These are phyloP conservation scores for Lumbricus terrestris DNA, from an alignment of 2,888 invertebrate genomes.

Conservation along the genomic window DNA sequence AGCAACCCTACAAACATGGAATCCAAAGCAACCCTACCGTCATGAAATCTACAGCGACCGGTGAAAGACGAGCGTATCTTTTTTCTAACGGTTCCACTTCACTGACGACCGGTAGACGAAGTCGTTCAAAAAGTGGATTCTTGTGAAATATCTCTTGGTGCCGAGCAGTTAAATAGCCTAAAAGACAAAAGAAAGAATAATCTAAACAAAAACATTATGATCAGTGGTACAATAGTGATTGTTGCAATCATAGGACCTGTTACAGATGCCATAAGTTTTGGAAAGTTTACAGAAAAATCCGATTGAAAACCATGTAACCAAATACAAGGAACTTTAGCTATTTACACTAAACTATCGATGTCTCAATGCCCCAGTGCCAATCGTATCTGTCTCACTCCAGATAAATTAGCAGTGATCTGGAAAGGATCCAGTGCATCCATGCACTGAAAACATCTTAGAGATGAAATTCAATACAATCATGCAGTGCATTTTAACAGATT, in stretches of 20 bases:
- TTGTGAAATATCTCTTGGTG: slow-evolving; percentile 58
- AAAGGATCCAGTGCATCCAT: not conserved
- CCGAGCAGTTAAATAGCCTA: slow-evolving; percentile 55
- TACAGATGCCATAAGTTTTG: no score
- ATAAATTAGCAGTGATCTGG: not conserved
- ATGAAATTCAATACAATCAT: not conserved
- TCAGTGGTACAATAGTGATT: no score
- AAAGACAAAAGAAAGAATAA: not conserved
- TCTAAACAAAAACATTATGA: no score
- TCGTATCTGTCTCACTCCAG: not conserved
- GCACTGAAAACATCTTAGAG: not conserved
- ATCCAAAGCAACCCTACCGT: no score
- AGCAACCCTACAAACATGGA: no score
- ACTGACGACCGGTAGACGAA: slow-evolving; percentile 56
- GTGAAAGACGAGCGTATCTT: slow-evolving; percentile 51
- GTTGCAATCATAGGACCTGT: no score
- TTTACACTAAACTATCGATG: not conserved
- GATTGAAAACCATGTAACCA: not conserved
- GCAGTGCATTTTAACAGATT: not conserved
- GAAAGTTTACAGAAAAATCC: not conserved
- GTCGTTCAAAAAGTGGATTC: slow-evolving; percentile 58
- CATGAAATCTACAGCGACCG: slow-evolving; percentile 75
- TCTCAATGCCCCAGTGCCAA: not conserved
- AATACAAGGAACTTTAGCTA: not conserved
- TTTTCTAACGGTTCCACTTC: slow-evolving; percentile 54